Base-by-base conservation (phyloP, 2,113 vertebrate genomes). In the Cynocephalus volans region DNA sequence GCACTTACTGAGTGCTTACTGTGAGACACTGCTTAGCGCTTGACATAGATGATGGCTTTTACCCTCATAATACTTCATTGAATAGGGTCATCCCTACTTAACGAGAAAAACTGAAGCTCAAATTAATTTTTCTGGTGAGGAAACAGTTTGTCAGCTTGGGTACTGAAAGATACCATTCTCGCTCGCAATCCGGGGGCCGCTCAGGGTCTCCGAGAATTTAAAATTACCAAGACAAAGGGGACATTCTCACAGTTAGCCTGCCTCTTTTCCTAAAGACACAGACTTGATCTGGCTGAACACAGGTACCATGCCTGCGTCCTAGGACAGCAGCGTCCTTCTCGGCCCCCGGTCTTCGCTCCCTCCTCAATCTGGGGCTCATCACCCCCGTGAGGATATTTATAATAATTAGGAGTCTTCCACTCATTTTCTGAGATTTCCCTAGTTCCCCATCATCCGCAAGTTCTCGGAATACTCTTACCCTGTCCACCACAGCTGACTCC, bases 401-500 rank as follows among this genome's bases (percentile, higher is more conserved):
- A 77, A 62, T 24, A 69, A 23, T 28, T 8, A 67, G n/a, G 17
- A 70, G 54, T 4, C 48, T 52, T 15, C 15, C 4, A 80, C 33
- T 24, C 48, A 41, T 10, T 50, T 90, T 58, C 10, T 6, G 18
- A 8, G 19, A 17, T 56, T 56, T 52, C 5, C 41, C 26, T 17
- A 36, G 56, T 4, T 58, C 33, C 9, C 33, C 23, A 2, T 24
- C 18, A 12, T 31, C 31, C 2, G 21, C n/a, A 85, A n/a, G 18
- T 23, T 54, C 52, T 76, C n/a, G 8, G 19, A 95, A 73, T 33
- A 67, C 15, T 41, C 93, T 92, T 52, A 94, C 93, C 82, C 15
- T 13, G 23, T 41, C 3, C 0, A 41, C 23, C 14, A 11, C 76
- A 24, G 72, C 2, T 0, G 0, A 77, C 60, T 5, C 2, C 18